phyloP scores from a whole-genome alignment of 2,888 invertebrate genomes.

The Parochlus steinenii region DNA sequence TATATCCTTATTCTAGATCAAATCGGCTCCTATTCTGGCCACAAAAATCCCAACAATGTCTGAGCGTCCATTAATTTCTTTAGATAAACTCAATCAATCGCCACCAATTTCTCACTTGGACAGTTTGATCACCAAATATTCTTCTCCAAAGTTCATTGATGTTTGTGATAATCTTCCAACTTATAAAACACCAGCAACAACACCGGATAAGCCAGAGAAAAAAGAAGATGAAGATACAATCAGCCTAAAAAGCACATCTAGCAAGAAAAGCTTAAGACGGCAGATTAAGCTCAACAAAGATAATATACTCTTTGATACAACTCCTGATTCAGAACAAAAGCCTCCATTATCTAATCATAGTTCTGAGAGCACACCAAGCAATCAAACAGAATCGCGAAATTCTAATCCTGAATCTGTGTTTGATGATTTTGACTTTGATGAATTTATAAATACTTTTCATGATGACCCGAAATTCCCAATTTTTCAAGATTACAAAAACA shows the following conservation, averaged over 20 bases:
- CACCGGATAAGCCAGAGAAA: conserved; percentile 5
- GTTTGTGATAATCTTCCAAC: conserved; percentile 48
- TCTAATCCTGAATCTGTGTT: conserved; percentile 36
- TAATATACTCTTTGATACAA: conserved; percentile 29
- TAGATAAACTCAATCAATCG: conserved; percentile 32
- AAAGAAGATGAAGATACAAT: not conserved
- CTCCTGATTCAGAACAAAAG: conserved; percentile 20
- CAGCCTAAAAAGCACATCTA: not conserved
- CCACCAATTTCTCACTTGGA: conserved; percentile 18
- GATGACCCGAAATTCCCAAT: conserved; percentile 34
- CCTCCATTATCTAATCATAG: conserved; percentile 9
- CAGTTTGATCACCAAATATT: conserved; percentile 17
- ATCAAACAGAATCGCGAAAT: conserved; percentile 14
- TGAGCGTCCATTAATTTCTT: conserved; percentile 32
- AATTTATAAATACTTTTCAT: conserved; percentile 50
- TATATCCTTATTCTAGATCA: too few species aligned
- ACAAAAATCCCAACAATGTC: conserved; percentile 34
- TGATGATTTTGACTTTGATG: conserved; percentile 44
- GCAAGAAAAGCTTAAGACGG: conserved; percentile 23
- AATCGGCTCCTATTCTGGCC: conserved; percentile 34
- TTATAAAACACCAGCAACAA: conserved; percentile 2
- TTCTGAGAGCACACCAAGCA: conserved; percentile 23
- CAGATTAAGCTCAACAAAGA: conserved; percentile 29
- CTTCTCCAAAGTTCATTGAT: conserved; percentile 42
- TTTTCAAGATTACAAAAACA: conserved; percentile 31